Base-by-base conservation (phyloP, 2,797 vertebrate genomes). In the Geotria australis region DNA sequence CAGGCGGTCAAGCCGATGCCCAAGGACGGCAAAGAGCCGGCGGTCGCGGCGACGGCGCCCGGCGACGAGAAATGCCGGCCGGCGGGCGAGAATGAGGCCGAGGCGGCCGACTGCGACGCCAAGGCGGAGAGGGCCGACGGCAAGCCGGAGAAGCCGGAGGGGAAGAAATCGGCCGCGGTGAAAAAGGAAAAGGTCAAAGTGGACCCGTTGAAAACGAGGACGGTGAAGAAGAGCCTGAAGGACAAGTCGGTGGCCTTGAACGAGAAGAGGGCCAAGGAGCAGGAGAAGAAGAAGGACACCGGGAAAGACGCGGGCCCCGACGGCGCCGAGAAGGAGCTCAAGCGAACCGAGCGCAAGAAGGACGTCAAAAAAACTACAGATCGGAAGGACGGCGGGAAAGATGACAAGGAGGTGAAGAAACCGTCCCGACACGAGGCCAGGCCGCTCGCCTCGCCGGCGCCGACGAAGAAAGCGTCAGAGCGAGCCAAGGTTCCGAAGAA, bases 191-290 rank as follows among this genome's bases (percentile, higher is more conserved):
- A 65, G 11, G 71, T 72, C 24, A 96, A 95, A 68, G 80, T 86
- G 63, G 78, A 83, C 63, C 71, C 77, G 4, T 94, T 81, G 59
- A 84, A 94, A 61, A 91, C 79, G 64, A 65, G 68, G 2, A 76
- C 80, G 14, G 55, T 7, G 9, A 55, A 55, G n/a, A 55, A 15
- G 15, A 15, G 51, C n/a, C 55, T 9, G 9, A 55, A 15, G 66
- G 89, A 99, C 65, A 98, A 95, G 67, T 91, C 85, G 62, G 88
- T 89, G 62, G 74, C 82, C 47, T 93, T 83, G 62, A 93, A 79
- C 60, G 83, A 93, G 63, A 80, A 72, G 65, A 78, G 73, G 57
- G n/a, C 51, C 72, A 93, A 80, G 68, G 89, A 93, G 0, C 83
- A 88, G 24, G 74, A 73, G 7, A 83, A 74, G 64, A 93, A 82